Evolutionary conservation across 2,888 invertebrate genomes (phyloP).

Genomic region (Lycia hirtaria): DNA sequence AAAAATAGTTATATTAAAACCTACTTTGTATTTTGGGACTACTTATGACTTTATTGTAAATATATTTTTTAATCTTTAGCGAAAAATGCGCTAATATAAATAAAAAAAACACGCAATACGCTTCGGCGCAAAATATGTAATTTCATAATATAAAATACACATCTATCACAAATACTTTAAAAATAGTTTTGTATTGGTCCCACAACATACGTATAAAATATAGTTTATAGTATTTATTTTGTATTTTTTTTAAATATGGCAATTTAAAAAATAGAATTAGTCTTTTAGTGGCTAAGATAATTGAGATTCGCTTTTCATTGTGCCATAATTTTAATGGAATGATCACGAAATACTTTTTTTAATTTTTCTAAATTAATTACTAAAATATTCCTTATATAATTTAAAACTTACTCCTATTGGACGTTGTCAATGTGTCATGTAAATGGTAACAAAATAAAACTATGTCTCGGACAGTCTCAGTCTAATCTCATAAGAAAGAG

Average conservation of each 20-base stretch:
- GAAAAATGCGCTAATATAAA: not conserved
- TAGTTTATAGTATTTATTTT: slow-evolving; percentile 4
- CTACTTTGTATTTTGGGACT: slow-evolving; percentile 40
- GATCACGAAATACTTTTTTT: slow-evolving; percentile 24
- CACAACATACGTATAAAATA: slow-evolving; percentile 21
- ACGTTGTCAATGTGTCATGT: slow-evolving; percentile 71
- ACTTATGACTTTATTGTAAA: slow-evolving; percentile 16
- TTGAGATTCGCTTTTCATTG: slow-evolving; percentile 24
- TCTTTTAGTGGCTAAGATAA: slow-evolving; percentile 29
- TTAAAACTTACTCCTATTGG: slow-evolving; percentile 38
- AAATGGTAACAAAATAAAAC: slow-evolving; percentile 40
- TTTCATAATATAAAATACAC: slow-evolving; percentile 23
- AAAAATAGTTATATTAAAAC: slow-evolving; percentile 23
- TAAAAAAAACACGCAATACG: not conserved
- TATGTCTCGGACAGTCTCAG: slow-evolving; percentile 35
- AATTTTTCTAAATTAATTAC: slow-evolving; percentile 15
- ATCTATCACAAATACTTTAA: slow-evolving; percentile 34
- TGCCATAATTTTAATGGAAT: slow-evolving; percentile 25
- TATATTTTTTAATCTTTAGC: not conserved
- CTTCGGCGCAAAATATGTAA: not conserved
- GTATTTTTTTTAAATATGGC: slow-evolving; percentile 27
- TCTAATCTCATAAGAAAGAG: slow-evolving; percentile 37
- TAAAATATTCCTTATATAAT: not conserved
- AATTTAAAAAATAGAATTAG: slow-evolving; percentile 17
- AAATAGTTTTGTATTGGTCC: slow-evolving; percentile 27